These are phyloP conservation scores for Aphrocallistes beatrix DNA, from an alignment of 37 sponge, comb jelly and placozoan species.

Conservation along the genomic window DNA sequence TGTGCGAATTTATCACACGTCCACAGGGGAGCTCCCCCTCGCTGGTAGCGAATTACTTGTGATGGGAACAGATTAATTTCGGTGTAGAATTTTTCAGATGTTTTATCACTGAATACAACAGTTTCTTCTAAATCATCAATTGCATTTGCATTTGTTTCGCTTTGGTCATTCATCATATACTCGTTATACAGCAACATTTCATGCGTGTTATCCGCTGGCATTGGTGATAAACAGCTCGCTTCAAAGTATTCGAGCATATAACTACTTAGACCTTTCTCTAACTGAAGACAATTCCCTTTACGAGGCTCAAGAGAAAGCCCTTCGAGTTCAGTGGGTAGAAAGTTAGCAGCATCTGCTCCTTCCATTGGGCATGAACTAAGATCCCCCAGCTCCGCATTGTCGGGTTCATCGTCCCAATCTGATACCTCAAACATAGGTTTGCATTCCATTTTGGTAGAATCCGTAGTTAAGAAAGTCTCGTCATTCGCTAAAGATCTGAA, in stretches of 20 bases:
- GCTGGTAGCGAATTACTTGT: not conserved
- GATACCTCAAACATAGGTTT: not conserved
- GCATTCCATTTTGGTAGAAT: not conserved
- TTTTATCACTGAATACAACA: not conserved
- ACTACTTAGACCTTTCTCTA: not conserved
- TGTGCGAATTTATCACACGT: not conserved
- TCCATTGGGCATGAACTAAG: not conserved
- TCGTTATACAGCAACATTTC: not conserved
- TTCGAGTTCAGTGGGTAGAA: not conserved
- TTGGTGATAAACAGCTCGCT: not conserved
- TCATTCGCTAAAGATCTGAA: not conserved
- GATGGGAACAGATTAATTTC: not conserved
- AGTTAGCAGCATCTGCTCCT: not conserved
- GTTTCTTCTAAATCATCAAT: constrained; percentile 6
- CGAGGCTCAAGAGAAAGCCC: not conserved
- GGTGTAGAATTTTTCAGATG: not conserved
- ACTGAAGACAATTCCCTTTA: not conserved
- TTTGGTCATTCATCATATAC: not conserved
- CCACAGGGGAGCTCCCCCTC: not conserved
- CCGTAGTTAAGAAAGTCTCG: not conserved
- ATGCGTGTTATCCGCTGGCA: not conserved
- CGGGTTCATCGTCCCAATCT: not conserved
- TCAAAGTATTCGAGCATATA: not conserved
- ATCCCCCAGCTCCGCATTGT: not conserved
- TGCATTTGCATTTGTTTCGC: not conserved